Percentiles rank a stretch among this genome's conserved stretches.
Conservation (phyloP, 2,113 vertebrate genomes). For the Syngnathus scovelli region DNA sequence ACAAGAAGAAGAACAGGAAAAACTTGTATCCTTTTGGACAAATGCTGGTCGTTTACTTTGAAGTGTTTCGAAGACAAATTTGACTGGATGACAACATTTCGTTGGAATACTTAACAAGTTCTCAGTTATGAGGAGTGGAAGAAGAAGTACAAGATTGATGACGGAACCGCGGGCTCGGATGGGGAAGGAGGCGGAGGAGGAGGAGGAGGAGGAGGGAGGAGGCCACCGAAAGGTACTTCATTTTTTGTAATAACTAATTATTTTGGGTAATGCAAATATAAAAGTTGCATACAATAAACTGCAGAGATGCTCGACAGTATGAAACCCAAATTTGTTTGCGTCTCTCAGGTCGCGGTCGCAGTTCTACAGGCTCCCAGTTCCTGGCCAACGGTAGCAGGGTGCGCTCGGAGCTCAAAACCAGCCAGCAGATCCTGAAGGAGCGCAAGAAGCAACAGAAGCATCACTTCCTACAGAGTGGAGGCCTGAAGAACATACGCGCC, state of each 20-base stretch:
- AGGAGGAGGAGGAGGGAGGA: slow-evolving; percentile 26
- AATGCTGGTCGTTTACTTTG: not conserved
- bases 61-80: not conserved
- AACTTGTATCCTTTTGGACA: slow-evolving; percentile 85
- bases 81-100: not conserved
- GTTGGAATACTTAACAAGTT: slow-evolving; percentile 56
- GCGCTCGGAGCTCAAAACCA: slow-evolving; percentile 81
- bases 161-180: slow-evolving; percentile 71
- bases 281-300: not conserved
- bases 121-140: slow-evolving; percentile 95
- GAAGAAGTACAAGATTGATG: slow-evolving; percentile 87
- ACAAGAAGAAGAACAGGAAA: slow-evolving; percentile 81
- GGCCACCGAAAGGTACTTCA: slow-evolving; percentile 21
- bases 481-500: slow-evolving; percentile 74
- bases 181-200: slow-evolving; percentile 59
- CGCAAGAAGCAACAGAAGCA: slow-evolving; percentile 78
- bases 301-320: not conserved
- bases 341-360: slow-evolving; percentile 45
- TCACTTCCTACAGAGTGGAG: slow-evolving; percentile 84
- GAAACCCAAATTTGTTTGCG: not conserved
- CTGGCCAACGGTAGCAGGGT: slow-evolving; percentile 40
- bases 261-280: not conserved
- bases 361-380: slow-evolving; percentile 3
- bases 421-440: slow-evolving; percentile 86
- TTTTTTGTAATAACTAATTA: no score